These are phyloP conservation scores for Tiliqua scincoides DNA, from an alignment of 2,113 vertebrate genomes.

Conservation along the genomic window DNA sequence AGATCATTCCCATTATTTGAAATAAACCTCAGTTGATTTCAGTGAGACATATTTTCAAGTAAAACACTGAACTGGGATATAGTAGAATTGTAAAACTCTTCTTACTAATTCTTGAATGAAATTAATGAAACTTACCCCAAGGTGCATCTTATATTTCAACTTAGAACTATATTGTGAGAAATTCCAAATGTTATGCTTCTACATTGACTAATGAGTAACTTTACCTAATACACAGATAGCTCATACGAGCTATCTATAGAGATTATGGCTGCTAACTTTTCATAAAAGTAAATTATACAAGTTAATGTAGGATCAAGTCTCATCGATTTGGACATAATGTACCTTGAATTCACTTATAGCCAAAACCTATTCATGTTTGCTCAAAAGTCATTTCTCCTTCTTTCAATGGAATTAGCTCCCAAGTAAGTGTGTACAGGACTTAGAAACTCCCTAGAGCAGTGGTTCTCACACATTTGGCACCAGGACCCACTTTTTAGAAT, in stretches of 20 bases:
- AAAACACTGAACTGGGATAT: neutral
- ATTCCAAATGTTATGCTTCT: neutral
- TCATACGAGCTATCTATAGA: neutral
- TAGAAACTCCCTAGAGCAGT: too few species aligned
- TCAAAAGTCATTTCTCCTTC: neutral
- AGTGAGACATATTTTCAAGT: neutral
- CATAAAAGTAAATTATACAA: neutral
- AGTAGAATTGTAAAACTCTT: neutral
- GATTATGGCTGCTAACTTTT: neutral
- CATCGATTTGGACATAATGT: neutral
- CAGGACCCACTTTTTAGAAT: too few species aligned
- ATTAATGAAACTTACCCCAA: neutral
- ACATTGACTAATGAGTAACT: conserved; percentile 7
- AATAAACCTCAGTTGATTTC: neutral
- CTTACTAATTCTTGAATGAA: neutral
- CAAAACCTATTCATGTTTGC: neutral
- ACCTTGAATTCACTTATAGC: neutral
- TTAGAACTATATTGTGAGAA: neutral
- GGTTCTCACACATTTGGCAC: too few species aligned
- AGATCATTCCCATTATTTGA: neutral
- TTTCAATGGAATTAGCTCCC: neutral
- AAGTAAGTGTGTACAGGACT: neutral
- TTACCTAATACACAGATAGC: conserved; percentile 1
- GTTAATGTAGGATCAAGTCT: neutral
- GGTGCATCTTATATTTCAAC: neutral